Evolutionary conservation across 2,888 invertebrate genomes (phyloP), one percentile per base, ranked within the genome.

Genomic region (Dryobota labecula): DNA sequence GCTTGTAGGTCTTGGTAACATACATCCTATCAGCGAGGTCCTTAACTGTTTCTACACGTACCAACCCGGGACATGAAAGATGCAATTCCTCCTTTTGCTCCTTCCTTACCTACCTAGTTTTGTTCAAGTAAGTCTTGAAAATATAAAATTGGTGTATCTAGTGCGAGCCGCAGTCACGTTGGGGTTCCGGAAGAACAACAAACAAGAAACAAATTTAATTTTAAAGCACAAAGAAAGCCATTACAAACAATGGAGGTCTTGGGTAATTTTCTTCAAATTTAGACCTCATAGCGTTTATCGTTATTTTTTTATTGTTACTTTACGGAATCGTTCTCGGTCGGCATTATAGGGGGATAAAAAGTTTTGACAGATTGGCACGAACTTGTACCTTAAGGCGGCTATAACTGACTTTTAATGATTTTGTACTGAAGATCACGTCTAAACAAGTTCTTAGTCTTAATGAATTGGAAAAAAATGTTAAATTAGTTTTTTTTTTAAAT

Each of bases 231-330:
- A 83, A 79, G 71, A 81, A 83, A 79, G 66, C 65, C 80, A 71
- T 81, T 79, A 60, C 51, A 54, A 74, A 72, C 71, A 80, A 65
- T 74, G 71, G 62, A 72, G 74, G 51, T 61, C 57, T 78, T 82
- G 51, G 56, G 69, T 75, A 79, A 83, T 83, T 75, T 83, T 75
- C 66, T 67, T 81, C 71, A 64, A 80, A 75, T 79, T 81, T 83
- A 69, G 79, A 75, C 83, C 69, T 83, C 80, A 80, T 75, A 70
- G 67, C 76, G 64, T 70, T 75, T 80, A 80, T 70, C 80, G 69
- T 79, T 75, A 75, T 75, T 76, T 83, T 83, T 80, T 83, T 79
- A 80, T 73, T 83, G 71, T 81, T 80, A 75, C 67, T 67, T 68
- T 67, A 80, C 66, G 43, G 64, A 80, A 83, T 70, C 75, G 63